Base-by-base conservation (phyloP, 2,888 invertebrate genomes). In the Eudasyphora cyanicolor region DNA sequence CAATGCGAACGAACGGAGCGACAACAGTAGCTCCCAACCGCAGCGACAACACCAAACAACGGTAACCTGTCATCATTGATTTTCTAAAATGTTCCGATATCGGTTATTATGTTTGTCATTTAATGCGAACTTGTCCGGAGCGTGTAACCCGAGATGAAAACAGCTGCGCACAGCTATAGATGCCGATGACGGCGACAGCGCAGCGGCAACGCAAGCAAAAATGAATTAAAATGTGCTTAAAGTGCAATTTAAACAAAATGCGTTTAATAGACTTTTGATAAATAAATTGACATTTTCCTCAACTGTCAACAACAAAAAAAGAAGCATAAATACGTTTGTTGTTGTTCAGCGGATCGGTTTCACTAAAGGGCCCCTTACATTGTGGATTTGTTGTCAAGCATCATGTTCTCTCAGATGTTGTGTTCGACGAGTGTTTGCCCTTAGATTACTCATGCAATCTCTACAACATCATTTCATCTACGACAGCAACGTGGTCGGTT, bases 301-400 rank as follows among this genome's bases (percentile, higher is more conserved):
- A 67, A 67, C 42, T 67, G 67, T n/a, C 67, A 57, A 14, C 57
- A 77, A 74, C 85, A 87, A 87, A 87, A 88, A 88, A 88, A 32
- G 76, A 17, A 49, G 24, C 32, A 54, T n/a, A n/a, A n/a, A n/a
- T n/a, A n/a, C n/a, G n/a, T n/a, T n/a, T n/a, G n/a, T n/a, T n/a
- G n/a, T n/a, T n/a, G n/a, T n/a, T n/a, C n/a, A n/a, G n/a, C n/a
- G n/a, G n/a, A n/a, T n/a, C n/a, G n/a, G n/a, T n/a, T n/a, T n/a
- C n/a, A n/a, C n/a, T n/a, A n/a, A n/a, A n/a, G n/a, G n/a, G n/a
- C n/a, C n/a, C n/a, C n/a, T n/a, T n/a, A n/a, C n/a, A n/a, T n/a
- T n/a, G n/a, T n/a, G n/a, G n/a, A n/a, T n/a, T n/a, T n/a, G n/a
- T n/a, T n/a, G n/a, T n/a, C n/a, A n/a, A n/a, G n/a, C n/a, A n/a